Conservation (phyloP, 2,797 vertebrate species). For the Acanthurus leucopareius region DNA sequence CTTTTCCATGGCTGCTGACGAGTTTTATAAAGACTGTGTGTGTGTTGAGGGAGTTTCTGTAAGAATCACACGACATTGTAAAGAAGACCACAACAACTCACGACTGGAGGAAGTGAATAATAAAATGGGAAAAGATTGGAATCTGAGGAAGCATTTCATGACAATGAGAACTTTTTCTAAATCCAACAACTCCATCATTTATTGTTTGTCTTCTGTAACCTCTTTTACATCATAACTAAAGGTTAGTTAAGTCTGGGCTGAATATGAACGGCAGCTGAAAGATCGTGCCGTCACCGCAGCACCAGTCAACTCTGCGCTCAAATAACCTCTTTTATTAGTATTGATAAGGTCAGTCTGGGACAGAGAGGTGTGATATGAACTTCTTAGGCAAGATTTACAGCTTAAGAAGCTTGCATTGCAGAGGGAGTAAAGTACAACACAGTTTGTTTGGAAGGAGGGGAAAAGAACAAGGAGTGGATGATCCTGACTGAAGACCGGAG, state of each 20-base stretch:
- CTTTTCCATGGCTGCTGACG: conserved; percentile 75
- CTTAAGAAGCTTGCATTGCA: neutral
- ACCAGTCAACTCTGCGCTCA: neutral
- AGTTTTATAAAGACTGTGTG: conserved; percentile 62
- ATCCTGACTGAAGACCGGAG: neutral
- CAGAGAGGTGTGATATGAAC: neutral
- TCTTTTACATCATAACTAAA: neutral
- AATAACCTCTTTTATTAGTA: neutral
- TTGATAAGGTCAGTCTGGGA: neutral
- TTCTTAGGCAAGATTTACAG: neutral
- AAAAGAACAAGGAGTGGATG: neutral
- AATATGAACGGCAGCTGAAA: neutral
- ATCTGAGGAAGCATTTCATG: neutral
- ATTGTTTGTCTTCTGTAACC: neutral
- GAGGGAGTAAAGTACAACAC: neutral
- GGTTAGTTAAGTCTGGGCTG: neutral
- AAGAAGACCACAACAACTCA: conserved; percentile 25
- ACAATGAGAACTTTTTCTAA: neutral
- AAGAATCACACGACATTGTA: conserved; percentile 36
- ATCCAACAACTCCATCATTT: neutral
- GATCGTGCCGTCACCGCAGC: neutral
- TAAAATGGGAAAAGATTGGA: neutral
- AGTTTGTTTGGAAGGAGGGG: neutral
- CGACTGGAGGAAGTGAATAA: neutral
- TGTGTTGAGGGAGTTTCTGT: conserved; percentile 80